A percentile compares a stretch with the other conserved stretches of the same genome.
Conservation (phyloP, 2,888 invertebrate genomes). For the Lepetodrilus schrolli region DNA sequence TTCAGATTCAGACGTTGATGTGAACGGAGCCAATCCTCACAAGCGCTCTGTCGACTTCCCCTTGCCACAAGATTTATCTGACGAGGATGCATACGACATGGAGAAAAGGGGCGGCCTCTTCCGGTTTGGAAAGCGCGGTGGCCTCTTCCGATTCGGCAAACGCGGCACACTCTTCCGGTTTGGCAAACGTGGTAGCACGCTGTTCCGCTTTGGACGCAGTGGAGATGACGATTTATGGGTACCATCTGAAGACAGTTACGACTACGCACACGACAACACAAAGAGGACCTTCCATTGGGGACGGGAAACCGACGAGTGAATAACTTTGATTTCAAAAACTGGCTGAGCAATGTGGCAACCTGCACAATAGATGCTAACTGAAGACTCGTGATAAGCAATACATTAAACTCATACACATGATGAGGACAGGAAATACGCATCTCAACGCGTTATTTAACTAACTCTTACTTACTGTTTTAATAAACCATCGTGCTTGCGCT, state of each 20-base stretch:
- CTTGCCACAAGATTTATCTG: background rate
- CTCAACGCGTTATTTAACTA: too few relatives aligned
- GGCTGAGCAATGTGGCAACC: background rate
- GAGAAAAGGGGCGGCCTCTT: conserved; percentile 28
- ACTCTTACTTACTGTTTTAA: too few relatives aligned
- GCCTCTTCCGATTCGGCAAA: conserved; percentile 29
- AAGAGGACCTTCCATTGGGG: conserved; percentile 28
- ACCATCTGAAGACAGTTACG: background rate
- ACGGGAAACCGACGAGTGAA: conserved; percentile 20
- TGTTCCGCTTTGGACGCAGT: conserved; percentile 28
- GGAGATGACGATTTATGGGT: background rate
- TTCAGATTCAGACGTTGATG: background rate
- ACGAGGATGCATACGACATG: conserved; percentile 13
- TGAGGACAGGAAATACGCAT: too few relatives aligned
- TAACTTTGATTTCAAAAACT: background rate
- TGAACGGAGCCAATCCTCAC: background rate
- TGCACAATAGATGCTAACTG: background rate
- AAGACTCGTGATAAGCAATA: too few relatives aligned
- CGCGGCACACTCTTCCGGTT: conserved; percentile 30
- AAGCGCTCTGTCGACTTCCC: conserved; percentile 4
- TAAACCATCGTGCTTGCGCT: too few relatives aligned
- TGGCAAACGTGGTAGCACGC: conserved; percentile 28
- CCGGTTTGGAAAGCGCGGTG: conserved; percentile 26
- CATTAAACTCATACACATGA: too few relatives aligned
- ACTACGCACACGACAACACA: background rate